Base-by-base conservation (phyloP, 2,113 vertebrate genomes). In the Hydropotes inermis region DNA sequence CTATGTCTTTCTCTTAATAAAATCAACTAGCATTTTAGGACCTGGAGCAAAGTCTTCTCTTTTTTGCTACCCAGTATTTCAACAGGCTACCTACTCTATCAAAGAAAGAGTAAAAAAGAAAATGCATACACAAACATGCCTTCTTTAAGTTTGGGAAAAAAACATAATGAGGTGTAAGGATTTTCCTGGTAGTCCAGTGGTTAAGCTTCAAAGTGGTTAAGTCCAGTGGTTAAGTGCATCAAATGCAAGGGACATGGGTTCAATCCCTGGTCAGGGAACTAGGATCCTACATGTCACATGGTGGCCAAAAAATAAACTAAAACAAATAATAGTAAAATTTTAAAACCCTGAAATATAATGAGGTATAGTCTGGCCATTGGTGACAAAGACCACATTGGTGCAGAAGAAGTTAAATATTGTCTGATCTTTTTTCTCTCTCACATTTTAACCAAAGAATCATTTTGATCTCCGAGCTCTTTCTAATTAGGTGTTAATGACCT, bases 401-500 rank as follows among this genome's bases (percentile, higher is more conserved):
- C 6, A 0, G 85, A 98, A 98, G n/a, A 98, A 84, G 92, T 98
- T 98, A 98, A 98, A 92, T 12, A 3, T 74, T 60, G 43, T 95
- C 92, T 61, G 90, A 98, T 97, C 61, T 91, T 43, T 43, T 50
- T 52, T 54, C 58, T 74, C 25, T 36, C 19, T 57, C 74, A 95
- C n/a, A 89, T 97, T 60, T 98, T 98, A 98, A 97, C 94, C 97
- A 97, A 97, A 98, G 97, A 97, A 98, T 97, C 98, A 89, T 57
- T 98, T 97, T 54, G 82, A 98, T 98, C 98, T 97, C 97, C 94
- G 98, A 98, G 98, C 98, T 98, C 97, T 97, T 98, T 98, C 98
- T 98, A 99, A 99, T 99, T 99, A 99, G 97, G 97, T 98, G 95
- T 98, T 99, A 99, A 99, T 98, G 98, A 98, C 98, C 97, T 96